Evolutionary conservation across 1,140 invertebrate genomes (phyloP), one percentile per base, ranked within the genome.

Genomic region (Macrobrachium nipponense): DNA sequence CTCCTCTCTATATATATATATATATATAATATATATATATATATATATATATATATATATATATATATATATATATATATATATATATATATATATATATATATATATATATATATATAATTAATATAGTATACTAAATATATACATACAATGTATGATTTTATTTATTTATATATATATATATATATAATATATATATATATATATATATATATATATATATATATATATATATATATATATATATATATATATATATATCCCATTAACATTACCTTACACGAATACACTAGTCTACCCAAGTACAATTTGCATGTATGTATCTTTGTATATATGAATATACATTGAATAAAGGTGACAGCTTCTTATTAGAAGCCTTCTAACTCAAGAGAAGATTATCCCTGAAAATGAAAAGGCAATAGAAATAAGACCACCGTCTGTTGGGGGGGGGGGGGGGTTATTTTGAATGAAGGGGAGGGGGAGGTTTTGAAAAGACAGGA

Each of bases 121-220:
- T 6, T 66, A 66, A n/a, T 66, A 66, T 66, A 66, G n/a, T 66
- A n/a, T n/a, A n/a, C n/a, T n/a, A 14, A 6, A 66, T n/a, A 66
- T 66, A 66, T 66, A 66, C 14, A 66, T 23, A 14, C 14, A n/a
- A 66, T 66, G 20, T 66, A 66, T 66, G 20, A 6, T 6, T 66
- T 6, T 66, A 66, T 66, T 6, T 66, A 66, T 66, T 6, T 66
- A 66, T 66, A 66, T 66, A 66, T 66, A 66, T 66, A 66, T 66
- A 66, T 66, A 66, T 66, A 66, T 66, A 66, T 66, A n/a, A 66
- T 66, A 66, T 66, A 23, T 66, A 66, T 66, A 23, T 66, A 20
- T 66, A 66, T 66, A 66, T 66, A 66, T 66, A 77, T 59, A 77
- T 59, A 77, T 59, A 77, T 20, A 77, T 59, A 77, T 51, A 59